Conservation (phyloP, 1,140 invertebrate species). For the Diplogasteroides magnus region DNA sequence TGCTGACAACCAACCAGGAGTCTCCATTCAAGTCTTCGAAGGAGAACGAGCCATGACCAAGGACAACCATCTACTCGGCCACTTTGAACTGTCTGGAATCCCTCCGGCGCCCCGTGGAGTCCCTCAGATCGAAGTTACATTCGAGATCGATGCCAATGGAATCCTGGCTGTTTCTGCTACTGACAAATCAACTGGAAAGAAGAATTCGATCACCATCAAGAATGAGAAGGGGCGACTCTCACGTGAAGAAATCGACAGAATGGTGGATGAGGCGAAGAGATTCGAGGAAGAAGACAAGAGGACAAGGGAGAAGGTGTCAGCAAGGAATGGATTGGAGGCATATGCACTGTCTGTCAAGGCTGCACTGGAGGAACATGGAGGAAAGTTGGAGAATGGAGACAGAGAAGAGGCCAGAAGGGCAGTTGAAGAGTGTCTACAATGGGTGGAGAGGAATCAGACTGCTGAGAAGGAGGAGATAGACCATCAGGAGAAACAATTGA, state of each 20-base stretch:
- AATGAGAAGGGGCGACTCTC: slow-evolving; percentile 76
- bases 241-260: slow-evolving; percentile 93
- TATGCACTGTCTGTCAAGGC: slow-evolving; percentile 92
- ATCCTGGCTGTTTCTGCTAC: slow-evolving; percentile 88
- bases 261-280: slow-evolving; percentile 96
- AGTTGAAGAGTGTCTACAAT: slow-evolving; percentile 93
- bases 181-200: slow-evolving; percentile 94
- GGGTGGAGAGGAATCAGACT: slow-evolving; percentile 93
- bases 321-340: slow-evolving; percentile 84
- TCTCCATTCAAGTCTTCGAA: too few relatives aligned
- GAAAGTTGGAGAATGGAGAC: slow-evolving; percentile 81
- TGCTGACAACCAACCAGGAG: slow-evolving; percentile 96
- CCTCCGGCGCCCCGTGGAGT: slow-evolving; percentile 90
- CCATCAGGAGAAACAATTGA: too few relatives aligned
- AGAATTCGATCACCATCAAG: slow-evolving; percentile 96
- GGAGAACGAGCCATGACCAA: too few relatives aligned
- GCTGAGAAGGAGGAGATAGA: too few relatives aligned
- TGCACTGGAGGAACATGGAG: slow-evolving; percentile 96
- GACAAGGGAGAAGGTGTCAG: slow-evolving; percentile 74
- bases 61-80: slow-evolving; percentile 89
- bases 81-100: slow-evolving; percentile 94
- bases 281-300: slow-evolving; percentile 98
- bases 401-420: slow-evolving; percentile 88
- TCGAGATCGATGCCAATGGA: slow-evolving; percentile 97
- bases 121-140: slow-evolving; percentile 77